Evolutionary conservation across 1,140 invertebrate species (phyloP), one percentile per base, ranked within the genome.

Genomic region (Chelonus insularis): DNA sequence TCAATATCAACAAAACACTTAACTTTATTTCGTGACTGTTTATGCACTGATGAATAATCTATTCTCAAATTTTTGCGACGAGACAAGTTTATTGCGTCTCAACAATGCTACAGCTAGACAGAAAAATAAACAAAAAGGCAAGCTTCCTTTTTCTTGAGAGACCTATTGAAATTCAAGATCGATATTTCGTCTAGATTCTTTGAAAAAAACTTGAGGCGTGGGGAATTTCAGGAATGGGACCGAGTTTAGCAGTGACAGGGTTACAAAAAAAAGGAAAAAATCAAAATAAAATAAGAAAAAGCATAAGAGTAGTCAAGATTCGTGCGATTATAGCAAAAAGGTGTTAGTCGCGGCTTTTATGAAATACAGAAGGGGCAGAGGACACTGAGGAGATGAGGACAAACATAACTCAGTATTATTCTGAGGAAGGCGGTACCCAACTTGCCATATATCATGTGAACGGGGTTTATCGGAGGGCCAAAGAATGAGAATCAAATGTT

Each of bases 331-430:
- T 47, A 51, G 57, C 60, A 62, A 62, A 29, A 29, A 62, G 60
- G 60, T 62, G 59, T 45, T 51, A 61, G 59, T 32, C 34, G 43
- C 37, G 36, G 48, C 50, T 51, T 51, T 43, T 29, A 48, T 48
- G 9, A 20, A 29, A 45, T 25, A 25, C 32, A 51, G n/a, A 21
- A 34, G 21, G 45, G 23, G 39, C 59, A 61, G 45, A 61, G 57
- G 43, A 43, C 36, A 60, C 12, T 14, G 50, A 55, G 23, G 14
- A 56, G 70, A 76, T 64, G 72, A 76, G 73, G 69, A 72, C 72
- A 73, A 69, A 72, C 74, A 79, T 78, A 77, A 78, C 77, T 79
- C 75, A 77, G 76, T 77, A 79, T 79, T 78, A 79, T 76, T 72
- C 70, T 65, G 67, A 67, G 66, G 68, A 66, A 74, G 70, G 71